Evolutionary conservation across 2,797 vertebrate species (phyloP).

Genomic region (Leptodactylus fallax): DNA sequence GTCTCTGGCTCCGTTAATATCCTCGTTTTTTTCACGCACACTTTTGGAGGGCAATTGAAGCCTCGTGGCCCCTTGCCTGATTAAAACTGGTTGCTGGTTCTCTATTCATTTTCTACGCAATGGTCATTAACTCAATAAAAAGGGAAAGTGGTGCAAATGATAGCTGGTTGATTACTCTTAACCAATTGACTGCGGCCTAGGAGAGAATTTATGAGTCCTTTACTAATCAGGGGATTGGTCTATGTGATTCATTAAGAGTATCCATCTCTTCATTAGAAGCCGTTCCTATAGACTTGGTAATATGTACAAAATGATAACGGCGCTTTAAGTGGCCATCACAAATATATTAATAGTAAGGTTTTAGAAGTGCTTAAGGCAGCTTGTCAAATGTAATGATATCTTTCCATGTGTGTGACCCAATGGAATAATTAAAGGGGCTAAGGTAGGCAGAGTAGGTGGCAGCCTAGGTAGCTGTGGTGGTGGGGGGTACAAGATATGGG

Average conservation of each 20-base stretch:
- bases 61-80: constrained; percentile 32
- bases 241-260: background rate
- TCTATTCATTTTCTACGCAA: constrained; percentile 49
- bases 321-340: background rate
- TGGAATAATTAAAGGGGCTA: too few species aligned
- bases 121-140: constrained; percentile 56
- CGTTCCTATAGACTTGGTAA: background rate
- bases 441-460: too few species aligned
- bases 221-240: constrained; percentile 25
- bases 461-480: too few species aligned
- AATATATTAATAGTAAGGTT: too few species aligned
- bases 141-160: constrained; percentile 26
- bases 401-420: too few species aligned
- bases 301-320: background rate
- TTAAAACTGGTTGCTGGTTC: constrained; percentile 38
- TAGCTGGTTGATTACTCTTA: constrained; percentile 43
- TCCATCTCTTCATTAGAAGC: background rate
- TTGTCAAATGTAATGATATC: too few species aligned
- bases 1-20: constrained; percentile 54
- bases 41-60: constrained; percentile 50
- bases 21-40: constrained; percentile 43
- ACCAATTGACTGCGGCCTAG: constrained; percentile 29
- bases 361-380: too few species aligned
- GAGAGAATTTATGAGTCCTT: constrained; percentile 18
- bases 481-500: too few species aligned